Conservation (phyloP, 2,888 invertebrate genomes). For the Euzophera pinguis region DNA sequence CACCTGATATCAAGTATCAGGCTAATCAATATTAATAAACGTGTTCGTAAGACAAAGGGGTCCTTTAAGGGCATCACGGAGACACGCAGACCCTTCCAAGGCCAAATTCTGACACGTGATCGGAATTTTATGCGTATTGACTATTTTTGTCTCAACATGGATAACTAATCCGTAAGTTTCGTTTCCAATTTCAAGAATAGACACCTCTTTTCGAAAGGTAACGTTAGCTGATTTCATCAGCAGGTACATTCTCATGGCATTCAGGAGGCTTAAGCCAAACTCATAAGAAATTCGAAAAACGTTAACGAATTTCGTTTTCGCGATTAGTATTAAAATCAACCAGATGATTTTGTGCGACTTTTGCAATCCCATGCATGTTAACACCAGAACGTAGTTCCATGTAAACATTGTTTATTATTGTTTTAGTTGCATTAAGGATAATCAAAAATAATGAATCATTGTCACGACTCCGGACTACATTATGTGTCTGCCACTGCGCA, state of each 20-base stretch:
- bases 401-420: not conserved
- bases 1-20: constrained; percentile 1
- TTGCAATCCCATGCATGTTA: not conserved
- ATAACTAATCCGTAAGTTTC: too few relatives aligned
- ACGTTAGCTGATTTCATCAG: too few relatives aligned
- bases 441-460: constrained; percentile 2
- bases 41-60: constrained; percentile 35
- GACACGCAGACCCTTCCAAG: constrained; percentile 41
- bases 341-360: too few relatives aligned
- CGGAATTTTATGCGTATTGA: constrained; percentile 21
- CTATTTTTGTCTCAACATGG: not conserved
- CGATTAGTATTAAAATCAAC: too few relatives aligned
- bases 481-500: constrained; percentile 1
- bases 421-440: not conserved
- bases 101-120: constrained; percentile 40
- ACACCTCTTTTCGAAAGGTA: too few relatives aligned
- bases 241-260: too few relatives aligned
- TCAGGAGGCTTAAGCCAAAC: too few relatives aligned
- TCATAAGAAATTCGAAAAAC: too few relatives aligned
- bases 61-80: constrained; percentile 32
- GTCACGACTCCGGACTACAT: not conserved
- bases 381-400: not conserved
- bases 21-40: not conserved
- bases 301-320: too few relatives aligned
- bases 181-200: too few relatives aligned